Evolutionary conservation across 2,113 vertebrate genomes (phyloP).

Genomic region (Cephalopholis sonnerati): DNA sequence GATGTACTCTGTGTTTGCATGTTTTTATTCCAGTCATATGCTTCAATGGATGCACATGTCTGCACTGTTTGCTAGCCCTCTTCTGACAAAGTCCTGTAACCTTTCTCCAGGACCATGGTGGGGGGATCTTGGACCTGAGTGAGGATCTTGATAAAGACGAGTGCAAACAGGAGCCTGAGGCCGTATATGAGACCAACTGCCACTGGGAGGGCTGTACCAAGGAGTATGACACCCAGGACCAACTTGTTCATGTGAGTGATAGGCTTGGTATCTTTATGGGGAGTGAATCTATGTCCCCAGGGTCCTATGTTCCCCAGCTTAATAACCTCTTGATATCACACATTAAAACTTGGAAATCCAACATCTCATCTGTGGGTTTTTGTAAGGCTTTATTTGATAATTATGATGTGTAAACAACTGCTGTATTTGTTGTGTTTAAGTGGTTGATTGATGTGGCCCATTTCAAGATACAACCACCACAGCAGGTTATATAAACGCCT

Average conservation of each 20-base stretch:
- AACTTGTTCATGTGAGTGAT: constrained; percentile 95
- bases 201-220: constrained; percentile 97
- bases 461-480: too few species aligned
- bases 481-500: too few species aligned
- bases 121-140: constrained; percentile 88
- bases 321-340: too few species aligned
- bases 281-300: too few species aligned
- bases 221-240: constrained; percentile 98
- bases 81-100: neutral
- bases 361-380: too few species aligned
- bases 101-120: constrained; percentile 88
- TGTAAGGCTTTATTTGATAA: too few species aligned
- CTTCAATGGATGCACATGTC: neutral
- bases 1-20: constrained; percentile 3
- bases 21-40: neutral
- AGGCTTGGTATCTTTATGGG: too few species aligned
- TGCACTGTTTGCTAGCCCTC: neutral
- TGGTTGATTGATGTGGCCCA: too few species aligned
- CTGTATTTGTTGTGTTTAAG: too few species aligned
- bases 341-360: too few species aligned
- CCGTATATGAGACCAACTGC: constrained; percentile 97
- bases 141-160: constrained; percentile 98
- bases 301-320: too few species aligned
- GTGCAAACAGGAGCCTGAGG: constrained; percentile 96
- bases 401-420: too few species aligned